Percentiles rank a stretch among this genome's conserved stretches.
These are phyloP conservation scores for Battus philenor DNA, from an alignment of 1,140 invertebrate genomes.

Conservation along the genomic window DNA sequence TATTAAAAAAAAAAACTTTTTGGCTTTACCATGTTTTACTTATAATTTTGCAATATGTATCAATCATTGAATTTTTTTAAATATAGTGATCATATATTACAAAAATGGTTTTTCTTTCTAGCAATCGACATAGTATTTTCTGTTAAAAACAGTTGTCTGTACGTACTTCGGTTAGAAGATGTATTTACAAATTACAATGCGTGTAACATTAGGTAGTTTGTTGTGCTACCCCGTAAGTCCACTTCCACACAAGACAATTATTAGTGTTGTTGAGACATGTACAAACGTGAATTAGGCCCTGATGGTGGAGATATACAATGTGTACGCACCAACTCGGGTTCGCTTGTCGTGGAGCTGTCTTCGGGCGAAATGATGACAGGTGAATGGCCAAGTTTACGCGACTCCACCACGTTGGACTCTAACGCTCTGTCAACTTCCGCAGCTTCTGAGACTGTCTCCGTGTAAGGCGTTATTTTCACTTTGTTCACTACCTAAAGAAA, in stretches of 20 bases:
- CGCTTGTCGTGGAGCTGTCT: slow-evolving; percentile 43
- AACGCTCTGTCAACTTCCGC: slow-evolving; percentile 36
- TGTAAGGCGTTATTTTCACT: slow-evolving; percentile 56
- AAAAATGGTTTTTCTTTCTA: too few species aligned
- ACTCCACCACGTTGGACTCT: slow-evolving; percentile 1
- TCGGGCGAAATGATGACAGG: slow-evolving; percentile 31
- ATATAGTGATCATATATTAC: too few species aligned
- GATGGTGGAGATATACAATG: slow-evolving; percentile 9
- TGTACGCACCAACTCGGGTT: slow-evolving; percentile 49
- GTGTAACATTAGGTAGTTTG: slow-evolving; percentile 12
- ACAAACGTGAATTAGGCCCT: slow-evolving; percentile 21
- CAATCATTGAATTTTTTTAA: too few species aligned
- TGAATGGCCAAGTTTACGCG: slow-evolving; percentile 2
- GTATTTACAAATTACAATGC: slow-evolving; percentile 16
- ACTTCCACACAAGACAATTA: slow-evolving; percentile 24
- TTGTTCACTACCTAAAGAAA: slow-evolving; percentile 28
- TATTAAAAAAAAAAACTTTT: too few species aligned
- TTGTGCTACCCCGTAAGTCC: slow-evolving; percentile 9
- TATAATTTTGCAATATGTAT: too few species aligned
- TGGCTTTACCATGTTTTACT: too few species aligned
- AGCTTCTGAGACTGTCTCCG: slow-evolving; percentile 44
- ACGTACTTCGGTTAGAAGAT: slow-evolving; percentile 12
- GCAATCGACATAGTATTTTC: too few species aligned
- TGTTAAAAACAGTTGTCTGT: slow-evolving; percentile 11
- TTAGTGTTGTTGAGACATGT: slow-evolving; percentile 24